These are phyloP conservation scores for Oligia fasciuncula DNA, from an alignment of 2,888 invertebrate species.

Conservation along the genomic window DNA sequence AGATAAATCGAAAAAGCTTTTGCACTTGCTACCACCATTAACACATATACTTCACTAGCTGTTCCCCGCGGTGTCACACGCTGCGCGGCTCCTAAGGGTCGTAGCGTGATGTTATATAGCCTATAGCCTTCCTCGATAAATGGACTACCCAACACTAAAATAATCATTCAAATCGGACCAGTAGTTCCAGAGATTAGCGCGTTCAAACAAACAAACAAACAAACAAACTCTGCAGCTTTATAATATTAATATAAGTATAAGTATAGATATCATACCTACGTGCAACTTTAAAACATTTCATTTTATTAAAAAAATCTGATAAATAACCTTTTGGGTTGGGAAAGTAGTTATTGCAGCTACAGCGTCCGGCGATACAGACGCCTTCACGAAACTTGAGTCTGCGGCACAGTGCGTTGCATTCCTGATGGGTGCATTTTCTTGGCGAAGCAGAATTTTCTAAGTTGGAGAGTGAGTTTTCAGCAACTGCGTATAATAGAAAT, in stretches of 20 bases:
- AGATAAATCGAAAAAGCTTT: background rate
- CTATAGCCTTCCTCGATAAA: too few relatives aligned
- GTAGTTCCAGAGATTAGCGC: too few relatives aligned
- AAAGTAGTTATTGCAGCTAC: conserved; percentile 10
- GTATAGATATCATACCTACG: background rate
- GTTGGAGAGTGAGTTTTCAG: background rate
- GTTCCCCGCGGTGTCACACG: too few relatives aligned
- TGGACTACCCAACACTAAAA: too few relatives aligned
- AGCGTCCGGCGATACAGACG: conserved; percentile 4
- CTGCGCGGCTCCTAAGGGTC: too few relatives aligned
- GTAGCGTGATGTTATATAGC: too few relatives aligned
- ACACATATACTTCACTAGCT: conserved; percentile 8
- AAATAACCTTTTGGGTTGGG: background rate
- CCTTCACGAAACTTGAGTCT: conserved; percentile 6
- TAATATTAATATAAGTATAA: too few relatives aligned
- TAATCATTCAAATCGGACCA: too few relatives aligned
- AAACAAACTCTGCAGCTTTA: too few relatives aligned
- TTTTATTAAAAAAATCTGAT: background rate
- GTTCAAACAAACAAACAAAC: too few relatives aligned
- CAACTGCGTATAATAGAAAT: background rate
- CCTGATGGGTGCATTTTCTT: conserved; percentile 2
- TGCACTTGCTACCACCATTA: conserved; percentile 19
- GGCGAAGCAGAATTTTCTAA: background rate
- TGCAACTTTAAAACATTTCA: background rate
- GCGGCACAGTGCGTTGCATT: background rate